Conservation (phyloP, 2,888 invertebrate species). For the Meiosimyza platycephala region DNA sequence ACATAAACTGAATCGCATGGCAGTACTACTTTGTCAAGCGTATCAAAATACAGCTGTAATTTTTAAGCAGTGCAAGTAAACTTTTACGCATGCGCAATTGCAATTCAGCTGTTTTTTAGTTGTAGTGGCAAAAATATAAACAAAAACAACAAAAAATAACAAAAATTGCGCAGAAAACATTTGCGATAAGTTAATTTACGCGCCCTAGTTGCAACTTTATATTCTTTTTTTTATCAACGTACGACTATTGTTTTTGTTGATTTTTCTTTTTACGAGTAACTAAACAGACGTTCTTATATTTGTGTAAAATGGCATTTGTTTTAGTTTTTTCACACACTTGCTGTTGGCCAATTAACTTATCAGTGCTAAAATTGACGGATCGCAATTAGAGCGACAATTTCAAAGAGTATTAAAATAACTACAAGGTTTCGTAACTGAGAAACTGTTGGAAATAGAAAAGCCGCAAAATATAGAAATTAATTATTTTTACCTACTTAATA, state of each 20-base stretch:
- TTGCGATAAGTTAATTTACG: conserved; percentile 4
- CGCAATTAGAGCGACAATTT: conserved; percentile 14
- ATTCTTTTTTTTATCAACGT: neutral
- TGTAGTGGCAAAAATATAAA: neutral
- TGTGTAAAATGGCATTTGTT: neutral
- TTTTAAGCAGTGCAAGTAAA: neutral
- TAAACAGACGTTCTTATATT: no score
- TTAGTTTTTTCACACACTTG: conserved; percentile 9
- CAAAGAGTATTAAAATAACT: neutral
- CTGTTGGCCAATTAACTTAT: conserved; percentile 19
- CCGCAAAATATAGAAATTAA: no score
- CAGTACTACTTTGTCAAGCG: neutral
- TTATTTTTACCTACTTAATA: no score
- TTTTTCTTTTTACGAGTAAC: no score
- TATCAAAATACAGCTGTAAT: neutral
- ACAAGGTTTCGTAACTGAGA: conserved; percentile 4
- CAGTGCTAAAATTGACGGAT: conserved; percentile 9
- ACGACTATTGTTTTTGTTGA: neutral
- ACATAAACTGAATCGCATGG: neutral
- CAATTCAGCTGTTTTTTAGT: conserved; percentile 7
- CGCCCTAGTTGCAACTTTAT: conserved; percentile 15
- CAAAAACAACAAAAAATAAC: neutral
- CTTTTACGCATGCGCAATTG: conserved; percentile 10
- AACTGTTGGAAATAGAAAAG: no score
- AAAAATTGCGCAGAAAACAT: neutral